These are phyloP conservation scores for Agrochola circellaris DNA, from an alignment of 2,888 invertebrate species.

Conservation along the genomic window DNA sequence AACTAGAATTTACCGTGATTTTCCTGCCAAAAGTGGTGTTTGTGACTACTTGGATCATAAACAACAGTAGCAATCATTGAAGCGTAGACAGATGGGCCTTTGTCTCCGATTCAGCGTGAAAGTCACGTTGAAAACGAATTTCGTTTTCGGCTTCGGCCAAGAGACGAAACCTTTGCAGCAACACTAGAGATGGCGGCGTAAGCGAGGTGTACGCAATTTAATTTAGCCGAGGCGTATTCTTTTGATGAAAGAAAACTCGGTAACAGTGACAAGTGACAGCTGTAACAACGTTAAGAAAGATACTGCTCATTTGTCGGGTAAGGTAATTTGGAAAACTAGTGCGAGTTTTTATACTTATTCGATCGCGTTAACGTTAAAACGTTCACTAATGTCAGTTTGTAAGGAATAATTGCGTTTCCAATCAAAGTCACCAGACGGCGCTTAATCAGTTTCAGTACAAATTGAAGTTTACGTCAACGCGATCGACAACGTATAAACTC, in stretches of 20 bases:
- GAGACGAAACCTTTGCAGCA: neutral
- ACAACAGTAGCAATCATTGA: neutral
- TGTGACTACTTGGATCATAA: neutral
- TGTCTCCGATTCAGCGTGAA: neutral
- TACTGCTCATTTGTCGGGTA: conserved; percentile 27
- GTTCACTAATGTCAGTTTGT: no score
- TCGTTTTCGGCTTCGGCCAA: neutral
- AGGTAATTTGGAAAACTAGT: conserved; percentile 29
- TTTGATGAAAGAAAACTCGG: conserved; percentile 47
- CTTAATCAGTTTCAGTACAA: no score
- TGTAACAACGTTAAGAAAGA: conserved; percentile 38
- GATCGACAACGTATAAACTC: no score
- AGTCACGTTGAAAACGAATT: conserved; percentile 1
- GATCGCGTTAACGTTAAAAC: no score
- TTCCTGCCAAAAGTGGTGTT: neutral
- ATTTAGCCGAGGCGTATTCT: conserved; percentile 31
- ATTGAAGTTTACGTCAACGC: no score
- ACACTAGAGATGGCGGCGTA: neutral
- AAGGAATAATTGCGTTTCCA: no score
- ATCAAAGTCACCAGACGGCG: no score
- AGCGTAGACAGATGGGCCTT: neutral
- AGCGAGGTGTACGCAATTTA: conserved; percentile 25
- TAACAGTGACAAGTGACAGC: conserved; percentile 37
- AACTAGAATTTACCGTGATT: neutral
- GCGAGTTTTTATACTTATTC: no score